phyloP scores from a whole-genome alignment of 2,797 vertebrate genomes.

The Heteromormyrus szaboi region DNA sequence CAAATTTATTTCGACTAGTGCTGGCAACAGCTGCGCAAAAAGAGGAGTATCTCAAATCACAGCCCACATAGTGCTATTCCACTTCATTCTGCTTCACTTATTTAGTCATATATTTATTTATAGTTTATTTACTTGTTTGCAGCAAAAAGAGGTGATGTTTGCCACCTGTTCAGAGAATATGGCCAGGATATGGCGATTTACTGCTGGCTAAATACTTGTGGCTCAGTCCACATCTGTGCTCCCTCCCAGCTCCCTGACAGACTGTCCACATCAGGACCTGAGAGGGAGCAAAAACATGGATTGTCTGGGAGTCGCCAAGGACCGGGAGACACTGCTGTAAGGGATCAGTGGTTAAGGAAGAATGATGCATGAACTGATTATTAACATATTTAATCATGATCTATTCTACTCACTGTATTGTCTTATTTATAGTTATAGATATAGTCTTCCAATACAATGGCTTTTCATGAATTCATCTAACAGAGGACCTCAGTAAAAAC shows the following conservation, averaged over 20 bases:
- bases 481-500: background rate
- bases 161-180: background rate
- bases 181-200: background rate
- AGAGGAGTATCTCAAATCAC: background rate
- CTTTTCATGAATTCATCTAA: background rate
- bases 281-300: background rate
- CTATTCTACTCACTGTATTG: background rate
- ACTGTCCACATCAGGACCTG: background rate
- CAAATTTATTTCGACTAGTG: background rate
- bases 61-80: background rate
- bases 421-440: background rate
- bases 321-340: background rate
- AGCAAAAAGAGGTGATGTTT: background rate
- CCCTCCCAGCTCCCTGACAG: background rate
- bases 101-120: background rate
- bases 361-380: background rate
- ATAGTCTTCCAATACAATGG: background rate
- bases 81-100: background rate
- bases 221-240: background rate
- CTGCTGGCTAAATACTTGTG: background rate
- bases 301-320: background rate
- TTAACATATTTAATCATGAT: background rate
- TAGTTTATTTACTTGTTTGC: background rate
- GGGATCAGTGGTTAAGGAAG: background rate
- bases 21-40: background rate